Evolutionary conservation across 2,888 invertebrate species (phyloP).

Genomic region (Euzophera pinguis): DNA sequence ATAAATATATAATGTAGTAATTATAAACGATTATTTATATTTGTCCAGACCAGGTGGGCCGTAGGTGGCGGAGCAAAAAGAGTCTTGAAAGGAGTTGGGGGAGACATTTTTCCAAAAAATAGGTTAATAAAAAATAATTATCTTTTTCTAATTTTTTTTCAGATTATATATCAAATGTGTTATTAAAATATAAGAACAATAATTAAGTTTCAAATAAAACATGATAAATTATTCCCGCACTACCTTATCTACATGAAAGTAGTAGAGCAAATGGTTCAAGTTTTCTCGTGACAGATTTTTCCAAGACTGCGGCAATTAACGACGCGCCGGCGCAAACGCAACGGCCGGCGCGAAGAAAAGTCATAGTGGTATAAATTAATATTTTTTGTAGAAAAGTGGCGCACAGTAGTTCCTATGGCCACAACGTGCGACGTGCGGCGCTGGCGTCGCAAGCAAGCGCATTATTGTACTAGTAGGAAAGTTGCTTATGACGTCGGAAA

Average conservation of each 20-base stretch:
- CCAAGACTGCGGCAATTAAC: conserved; percentile 5
- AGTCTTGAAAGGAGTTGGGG: no score
- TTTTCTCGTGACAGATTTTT: conserved; percentile 8
- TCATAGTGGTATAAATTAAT: conserved; percentile 55
- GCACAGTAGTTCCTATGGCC: conserved; percentile 47
- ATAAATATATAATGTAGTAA: no score
- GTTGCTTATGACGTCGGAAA: conserved; percentile 77
- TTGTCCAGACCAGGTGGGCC: no score
- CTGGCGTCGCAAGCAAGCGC: conserved; percentile 48
- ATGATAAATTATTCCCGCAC: neutral
- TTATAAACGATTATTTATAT: no score
- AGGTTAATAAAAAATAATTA: no score
- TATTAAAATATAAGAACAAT: no score
- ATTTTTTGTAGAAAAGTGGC: conserved; percentile 65
- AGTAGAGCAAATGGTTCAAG: conserved; percentile 2
- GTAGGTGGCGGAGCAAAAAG: no score
- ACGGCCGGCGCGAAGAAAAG: conserved; percentile 53
- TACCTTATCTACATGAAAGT: conserved; percentile 2
- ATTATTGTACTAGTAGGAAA: conserved; percentile 79
- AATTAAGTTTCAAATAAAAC: no score
- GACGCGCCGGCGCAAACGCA: conserved; percentile 31
- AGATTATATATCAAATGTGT: no score
- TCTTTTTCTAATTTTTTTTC: no score
- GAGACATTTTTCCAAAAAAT: no score
- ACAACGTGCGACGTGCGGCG: conserved; percentile 51